Evolutionary conservation across 2,797 vertebrate species (phyloP).

Genomic region (Enteromius trimaculatus): DNA sequence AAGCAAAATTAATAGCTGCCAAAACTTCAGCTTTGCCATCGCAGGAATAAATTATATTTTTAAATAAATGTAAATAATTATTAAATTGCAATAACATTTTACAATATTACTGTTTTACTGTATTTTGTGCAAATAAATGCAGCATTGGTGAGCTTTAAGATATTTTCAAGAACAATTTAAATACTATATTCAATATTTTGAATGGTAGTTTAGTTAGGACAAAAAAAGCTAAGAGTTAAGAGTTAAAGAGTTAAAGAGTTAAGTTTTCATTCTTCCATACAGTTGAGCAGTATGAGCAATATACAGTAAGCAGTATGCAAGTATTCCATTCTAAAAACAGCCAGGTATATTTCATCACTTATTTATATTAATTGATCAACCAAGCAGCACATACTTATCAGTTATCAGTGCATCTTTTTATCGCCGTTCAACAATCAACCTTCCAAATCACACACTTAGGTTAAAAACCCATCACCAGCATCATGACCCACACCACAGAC

Average conservation of each 20-base stretch:
- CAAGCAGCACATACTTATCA: background rate
- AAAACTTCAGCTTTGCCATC: background rate
- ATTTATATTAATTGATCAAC: background rate
- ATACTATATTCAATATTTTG: background rate
- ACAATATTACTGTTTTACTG: background rate
- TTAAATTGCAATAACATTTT: background rate
- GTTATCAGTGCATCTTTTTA: slow-evolving; percentile 29
- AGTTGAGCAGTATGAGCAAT: background rate
- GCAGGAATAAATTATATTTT: background rate
- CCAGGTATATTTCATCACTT: background rate
- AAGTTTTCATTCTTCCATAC: background rate
- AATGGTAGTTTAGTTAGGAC: background rate
- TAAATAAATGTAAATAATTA: background rate
- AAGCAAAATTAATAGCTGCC: background rate
- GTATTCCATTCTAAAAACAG: background rate
- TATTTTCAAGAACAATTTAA: background rate
- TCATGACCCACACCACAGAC: slow-evolving; percentile 8
- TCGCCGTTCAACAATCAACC: background rate
- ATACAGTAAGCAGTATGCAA: background rate
- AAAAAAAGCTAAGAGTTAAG: background rate
- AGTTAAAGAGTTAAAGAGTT: too few species aligned
- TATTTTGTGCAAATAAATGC: background rate
- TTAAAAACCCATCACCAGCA: slow-evolving; percentile 30
- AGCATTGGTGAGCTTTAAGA: background rate
- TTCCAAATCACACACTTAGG: background rate